Evolutionary conservation across 1,140 invertebrate species (phyloP), one percentile per base, ranked within the genome.

Genomic region (Dreissena polymorpha): DNA sequence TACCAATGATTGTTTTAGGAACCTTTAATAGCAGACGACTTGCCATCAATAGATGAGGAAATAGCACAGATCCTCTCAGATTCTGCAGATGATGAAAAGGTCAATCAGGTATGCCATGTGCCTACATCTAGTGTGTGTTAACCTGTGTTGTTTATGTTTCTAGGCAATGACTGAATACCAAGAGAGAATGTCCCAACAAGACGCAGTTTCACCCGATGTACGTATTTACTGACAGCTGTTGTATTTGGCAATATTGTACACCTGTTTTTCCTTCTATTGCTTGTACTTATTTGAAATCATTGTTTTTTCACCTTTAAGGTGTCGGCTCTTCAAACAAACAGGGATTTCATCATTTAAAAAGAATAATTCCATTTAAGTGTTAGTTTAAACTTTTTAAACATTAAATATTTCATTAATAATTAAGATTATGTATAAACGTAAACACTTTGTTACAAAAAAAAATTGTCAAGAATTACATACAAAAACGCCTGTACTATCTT

Each of bases 31-130:
- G 87, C 86, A 18, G 82, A 85, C 65, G 90, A 93, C 25, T 78
- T 93, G 49, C 93, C 93, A 21, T 91, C 91, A 51, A 93, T 93
- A 83, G 92, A 93, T 85, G 92, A 93, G 84, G 93, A 93, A 86
- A 83, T 93, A 39, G 92, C 92, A 21, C 85, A 89, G 74, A 93
- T 93, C 39, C 91, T 91, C 84, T 89, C 89, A 53, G 71, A 80
- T 57, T 29, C 68, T 10, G 68, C 67, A 27, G 78, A 25, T 50
- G 53, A 65, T n/a, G 68, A 71, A 51, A n/a, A 55, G 51, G 86
- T 82, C 21, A 90, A 90, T 87, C 88, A 89, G 87, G 86, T 89
- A 85, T 74, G 55, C 53, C 39, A 39, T 39, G 39, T 39, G 39
- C 39, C 39, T 39, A 8, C 39, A 39, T 39, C 39, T 39, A 39